These are phyloP conservation scores for Austrolebias charrua DNA, from an alignment of 2,797 vertebrate species.

Conservation along the genomic window DNA sequence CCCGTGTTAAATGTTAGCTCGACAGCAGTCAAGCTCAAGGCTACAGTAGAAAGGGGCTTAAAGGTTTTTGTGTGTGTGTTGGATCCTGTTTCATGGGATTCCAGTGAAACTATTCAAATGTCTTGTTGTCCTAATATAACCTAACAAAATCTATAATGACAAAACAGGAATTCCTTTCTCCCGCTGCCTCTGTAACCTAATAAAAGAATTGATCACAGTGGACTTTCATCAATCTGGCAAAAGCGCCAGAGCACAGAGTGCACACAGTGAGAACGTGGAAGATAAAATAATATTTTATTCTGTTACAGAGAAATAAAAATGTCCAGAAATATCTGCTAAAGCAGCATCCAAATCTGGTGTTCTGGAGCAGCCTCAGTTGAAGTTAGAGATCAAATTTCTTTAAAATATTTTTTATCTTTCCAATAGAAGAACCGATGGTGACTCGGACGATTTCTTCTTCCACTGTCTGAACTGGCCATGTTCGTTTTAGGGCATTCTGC, in stretches of 20 bases:
- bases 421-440: no score
- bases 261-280: slow-evolving; percentile 3
- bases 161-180: slow-evolving; percentile 38
- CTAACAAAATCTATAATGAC: slow-evolving; percentile 32
- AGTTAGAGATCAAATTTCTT: no score
- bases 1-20: slow-evolving; percentile 9
- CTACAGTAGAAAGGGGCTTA: neutral
- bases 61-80: slow-evolving; percentile 25
- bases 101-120: slow-evolving; percentile 42
- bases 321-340: slow-evolving; percentile 13
- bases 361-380: neutral
- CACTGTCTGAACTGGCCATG: no score
- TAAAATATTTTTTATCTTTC: no score
- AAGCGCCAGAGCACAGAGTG: slow-evolving; percentile 30
- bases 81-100: slow-evolving; percentile 39
- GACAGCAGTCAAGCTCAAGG: slow-evolving; percentile 7
- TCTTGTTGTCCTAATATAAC: slow-evolving; percentile 27
- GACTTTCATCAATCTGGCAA: slow-evolving; percentile 36
- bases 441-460: no score
- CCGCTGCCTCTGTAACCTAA: slow-evolving; percentile 47
- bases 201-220: slow-evolving; percentile 53
- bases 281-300: slow-evolving; percentile 22
- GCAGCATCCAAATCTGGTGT: neutral
- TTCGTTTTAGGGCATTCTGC: no score
- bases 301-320: slow-evolving; percentile 14